A percentile compares a stretch with the other conserved stretches of the same genome.
phyloP scores from a whole-genome alignment of 1,140 invertebrate genomes.

The Plodia interpunctella region DNA sequence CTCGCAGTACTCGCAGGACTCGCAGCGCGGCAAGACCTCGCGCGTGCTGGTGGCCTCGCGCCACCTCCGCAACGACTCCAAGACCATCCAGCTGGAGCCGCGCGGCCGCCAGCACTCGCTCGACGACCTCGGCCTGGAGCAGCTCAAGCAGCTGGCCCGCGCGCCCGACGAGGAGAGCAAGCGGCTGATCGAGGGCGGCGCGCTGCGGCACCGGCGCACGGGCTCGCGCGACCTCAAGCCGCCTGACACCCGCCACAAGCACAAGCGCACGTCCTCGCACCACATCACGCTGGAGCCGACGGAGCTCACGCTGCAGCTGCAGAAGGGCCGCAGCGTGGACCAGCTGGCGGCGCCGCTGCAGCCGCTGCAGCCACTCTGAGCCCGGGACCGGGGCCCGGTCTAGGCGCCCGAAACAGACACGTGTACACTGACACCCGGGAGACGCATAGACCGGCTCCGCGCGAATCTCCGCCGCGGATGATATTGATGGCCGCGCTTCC shows the following conservation, averaged over 20 bases:
- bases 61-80: slow-evolving; percentile 79
- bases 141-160: slow-evolving; percentile 56
- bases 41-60: slow-evolving; percentile 75
- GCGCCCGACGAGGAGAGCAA: slow-evolving; percentile 71
- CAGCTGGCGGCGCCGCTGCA: slow-evolving; percentile 48
- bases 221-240: slow-evolving; percentile 77
- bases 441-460: too few species aligned
- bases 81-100: slow-evolving; percentile 78
- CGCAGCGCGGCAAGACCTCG: slow-evolving; percentile 53
- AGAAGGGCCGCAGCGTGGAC: slow-evolving; percentile 62
- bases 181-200: slow-evolving; percentile 71
- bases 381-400: neutral
- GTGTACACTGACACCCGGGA: neutral
- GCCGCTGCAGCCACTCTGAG: slow-evolving; percentile 47
- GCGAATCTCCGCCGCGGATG: too few species aligned
- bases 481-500: slow-evolving; percentile 13
- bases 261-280: slow-evolving; percentile 71
- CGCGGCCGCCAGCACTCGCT: slow-evolving; percentile 60
- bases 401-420: neutral
- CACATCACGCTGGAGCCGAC: slow-evolving; percentile 66
- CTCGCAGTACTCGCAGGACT: slow-evolving; percentile 68
- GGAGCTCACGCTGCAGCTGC: slow-evolving; percentile 56
- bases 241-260: slow-evolving; percentile 54
- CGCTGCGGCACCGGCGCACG: slow-evolving; percentile 78
- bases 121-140: slow-evolving; percentile 63